Evolutionary conservation across 2,113 vertebrate genomes (phyloP).

Genomic region (Merops nubicus): DNA sequence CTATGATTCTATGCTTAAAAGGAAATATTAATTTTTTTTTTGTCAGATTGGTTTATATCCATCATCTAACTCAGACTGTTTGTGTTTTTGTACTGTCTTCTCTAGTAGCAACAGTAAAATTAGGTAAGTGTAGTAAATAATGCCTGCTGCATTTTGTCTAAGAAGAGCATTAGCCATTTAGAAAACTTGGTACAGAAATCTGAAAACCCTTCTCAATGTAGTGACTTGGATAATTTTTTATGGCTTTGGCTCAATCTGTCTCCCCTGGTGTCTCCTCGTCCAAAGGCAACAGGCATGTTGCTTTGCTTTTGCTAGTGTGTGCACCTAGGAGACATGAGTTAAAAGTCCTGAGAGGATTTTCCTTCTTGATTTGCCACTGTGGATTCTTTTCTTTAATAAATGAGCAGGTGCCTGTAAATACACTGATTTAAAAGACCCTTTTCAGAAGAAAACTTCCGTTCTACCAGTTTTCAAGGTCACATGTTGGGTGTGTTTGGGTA

Average conservation of each 20-base stretch:
- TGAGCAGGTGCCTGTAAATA: background rate
- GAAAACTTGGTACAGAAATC: background rate
- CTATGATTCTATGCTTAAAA: too few species aligned
- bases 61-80: background rate
- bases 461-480: background rate
- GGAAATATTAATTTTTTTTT: background rate
- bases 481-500: background rate
- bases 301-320: background rate
- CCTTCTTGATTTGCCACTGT: background rate
- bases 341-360: accelerated
- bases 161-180: background rate
- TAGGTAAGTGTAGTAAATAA: background rate
- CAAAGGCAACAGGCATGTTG: background rate
- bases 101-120: background rate
- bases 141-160: background rate
- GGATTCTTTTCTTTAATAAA: background rate
- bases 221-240: background rate
- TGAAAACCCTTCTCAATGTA: background rate
- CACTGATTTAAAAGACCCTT: background rate
- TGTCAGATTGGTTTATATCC: background rate
- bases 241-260: background rate
- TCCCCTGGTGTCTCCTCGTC: background rate
- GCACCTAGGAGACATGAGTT: background rate
- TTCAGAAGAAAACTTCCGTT: background rate
- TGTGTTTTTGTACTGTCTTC: background rate